Base-by-base conservation (phyloP, 2,113 vertebrate genomes). In the Ammospiza nelsoni region DNA sequence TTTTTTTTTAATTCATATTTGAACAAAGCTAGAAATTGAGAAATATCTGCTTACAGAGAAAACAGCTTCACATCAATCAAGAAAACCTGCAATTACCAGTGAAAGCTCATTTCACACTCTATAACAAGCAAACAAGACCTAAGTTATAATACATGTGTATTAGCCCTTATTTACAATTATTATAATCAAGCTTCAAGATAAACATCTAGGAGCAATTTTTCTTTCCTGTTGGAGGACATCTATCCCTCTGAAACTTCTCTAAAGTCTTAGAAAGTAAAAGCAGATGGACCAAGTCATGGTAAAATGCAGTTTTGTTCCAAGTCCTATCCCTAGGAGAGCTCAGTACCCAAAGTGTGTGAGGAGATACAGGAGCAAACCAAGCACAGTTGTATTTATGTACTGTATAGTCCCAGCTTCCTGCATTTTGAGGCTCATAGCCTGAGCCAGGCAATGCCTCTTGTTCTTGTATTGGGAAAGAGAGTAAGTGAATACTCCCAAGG, bases 101-200 rank as follows among this genome's bases (percentile, higher is more conserved):
- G 78, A 72, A 91, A 91, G 41, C 35, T 89, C 74, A 87, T 91
- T 93, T 93, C 78, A 92, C 73, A 63, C 79, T 54, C 84, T 63
- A n/a, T 59, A 78, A 72, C 94, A 84, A 89, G 76, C 44, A 92
- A 77, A 61, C n/a, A 69, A 76, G 59, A 77, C 69, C 66, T n/a
- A 37, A 88, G 54, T 90, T 84, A 58, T 18, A 75, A 91, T 66
- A 43, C 29, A 65, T 31, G 54, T 24, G 20, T 39, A 71, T 82
- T 62, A 69, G 27, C 29, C 9, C 90, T 61, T 91, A 65, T 89
- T 91, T 91, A 85, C 49, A 88, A 66, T 84, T 80, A 69, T 66
- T 74, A 65, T 57, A 84, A 86, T 61, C 51, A 69, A 75, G 33
- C 48, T 87, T 90, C 44, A 88, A 74, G 68, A 74, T 37, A 59